A percentile compares a stretch with the other conserved stretches of the same genome.
phyloP scores from a whole-genome alignment of 2,113 vertebrate genomes.

The Malurus cyaneus region DNA sequence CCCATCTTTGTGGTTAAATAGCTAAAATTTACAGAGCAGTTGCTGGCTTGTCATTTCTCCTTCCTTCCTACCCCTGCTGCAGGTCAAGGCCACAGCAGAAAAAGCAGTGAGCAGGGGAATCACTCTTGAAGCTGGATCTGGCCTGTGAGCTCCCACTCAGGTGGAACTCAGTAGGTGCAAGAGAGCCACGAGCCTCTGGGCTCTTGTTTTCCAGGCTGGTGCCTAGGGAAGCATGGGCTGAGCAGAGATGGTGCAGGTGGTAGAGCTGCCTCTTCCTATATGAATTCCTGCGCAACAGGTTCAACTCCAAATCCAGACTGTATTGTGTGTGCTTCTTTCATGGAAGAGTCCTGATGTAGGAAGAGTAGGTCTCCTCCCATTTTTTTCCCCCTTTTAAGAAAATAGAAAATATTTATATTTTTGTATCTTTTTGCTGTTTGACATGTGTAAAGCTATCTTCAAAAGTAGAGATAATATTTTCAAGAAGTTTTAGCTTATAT shows the following conservation, averaged over 20 bases:
- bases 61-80: not conserved
- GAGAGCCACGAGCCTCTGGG: not conserved
- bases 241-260: not conserved
- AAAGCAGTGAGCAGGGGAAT: not conserved
- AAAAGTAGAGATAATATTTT: not conserved
- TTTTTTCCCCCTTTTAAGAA: not conserved
- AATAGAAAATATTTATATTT: not conserved
- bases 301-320: not conserved
- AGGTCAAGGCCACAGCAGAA: not conserved
- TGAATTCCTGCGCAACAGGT: not conserved
- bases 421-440: not conserved
- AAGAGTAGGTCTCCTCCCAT: not conserved
- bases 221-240: not conserved
- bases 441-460: not conserved
- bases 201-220: not conserved
- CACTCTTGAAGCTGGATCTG: not conserved
- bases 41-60: not conserved
- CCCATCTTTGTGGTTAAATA: not conserved
- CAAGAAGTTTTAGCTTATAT: not conserved
- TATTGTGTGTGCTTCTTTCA: not conserved
- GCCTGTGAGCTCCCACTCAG: rapidly evolving
- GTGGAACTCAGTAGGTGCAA: not conserved
- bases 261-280: not conserved
- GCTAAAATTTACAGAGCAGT: not conserved
- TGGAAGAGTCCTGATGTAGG: not conserved